Evolutionary conservation across 2,888 invertebrate genomes (phyloP), one percentile per base, ranked within the genome.

Genomic region (Latrodectus hesperus): DNA sequence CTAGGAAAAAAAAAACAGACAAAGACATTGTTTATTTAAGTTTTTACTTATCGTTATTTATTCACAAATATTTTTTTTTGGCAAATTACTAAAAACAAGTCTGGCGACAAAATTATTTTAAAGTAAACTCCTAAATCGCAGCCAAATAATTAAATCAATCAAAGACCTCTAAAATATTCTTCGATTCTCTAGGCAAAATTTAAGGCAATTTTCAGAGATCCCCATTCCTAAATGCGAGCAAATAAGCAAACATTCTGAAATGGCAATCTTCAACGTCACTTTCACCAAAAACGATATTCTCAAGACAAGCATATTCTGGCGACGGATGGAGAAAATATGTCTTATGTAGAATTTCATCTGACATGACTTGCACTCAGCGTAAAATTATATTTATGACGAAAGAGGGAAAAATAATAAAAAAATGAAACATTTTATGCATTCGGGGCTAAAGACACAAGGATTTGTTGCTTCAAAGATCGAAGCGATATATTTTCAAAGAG

Each of bases 331-430:
- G 68, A 80, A 78, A 85, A 70, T 67, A 73, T 74, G 79, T 75
- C 79, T 85, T 80, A 80, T 85, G 79, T 74, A 68, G 68, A 68
- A 74, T 79, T 79, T 65, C 74, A 67, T 53, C 55, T 26, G 75
- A 85, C 79, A 80, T 68, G 79, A 73, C 68, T 75, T 75, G 79
- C 85, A 68, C 74, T 74, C 70, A 68, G 85, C 74, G 85, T 80
- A 85, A 85, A 85, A 85, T 85, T 80, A 85, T 80, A 85, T 85
- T 85, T 85, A 85, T 85, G 85, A 64, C 75, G 55, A 52, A 60
- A 26, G 73, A 68, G 67, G 11, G 17, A 9, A 17, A 22, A 68
- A 26, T 22, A 22, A 74, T 55, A 74, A 55, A 82, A 82, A 51
- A 73, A 81, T 70, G 68, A 68, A 68, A 68, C 16, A 49, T 82